phyloP scores from a whole-genome alignment of 2,797 vertebrate species.

The Ceryle rudis region DNA sequence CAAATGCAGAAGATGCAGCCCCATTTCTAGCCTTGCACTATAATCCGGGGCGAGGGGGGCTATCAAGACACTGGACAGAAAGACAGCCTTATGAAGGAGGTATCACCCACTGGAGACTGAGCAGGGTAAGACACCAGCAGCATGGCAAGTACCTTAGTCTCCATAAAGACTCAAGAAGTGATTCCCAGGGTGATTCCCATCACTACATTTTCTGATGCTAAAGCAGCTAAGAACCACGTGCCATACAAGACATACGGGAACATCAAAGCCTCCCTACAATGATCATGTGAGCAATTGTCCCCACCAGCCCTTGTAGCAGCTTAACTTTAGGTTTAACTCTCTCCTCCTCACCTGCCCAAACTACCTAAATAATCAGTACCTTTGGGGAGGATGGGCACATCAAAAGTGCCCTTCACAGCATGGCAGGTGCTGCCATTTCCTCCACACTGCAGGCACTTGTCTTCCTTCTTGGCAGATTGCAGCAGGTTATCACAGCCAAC shows the following conservation, averaged over 20 bases:
- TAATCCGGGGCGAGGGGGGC: background rate
- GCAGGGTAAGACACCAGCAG: background rate
- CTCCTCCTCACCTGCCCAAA: background rate
- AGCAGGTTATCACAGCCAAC: constrained; percentile 93
- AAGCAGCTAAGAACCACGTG: background rate
- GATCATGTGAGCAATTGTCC: background rate
- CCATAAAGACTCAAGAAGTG: background rate
- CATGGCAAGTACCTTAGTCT: background rate
- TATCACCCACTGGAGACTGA: background rate
- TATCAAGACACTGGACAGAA: background rate
- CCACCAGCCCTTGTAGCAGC: background rate
- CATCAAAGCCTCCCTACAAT: background rate
- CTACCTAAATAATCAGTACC: constrained; percentile 76
- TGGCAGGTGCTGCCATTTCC: constrained; percentile 89
- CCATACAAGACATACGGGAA: background rate
- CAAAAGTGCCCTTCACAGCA: constrained; percentile 85
- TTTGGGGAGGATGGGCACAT: constrained; percentile 81
- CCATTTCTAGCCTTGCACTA: background rate
- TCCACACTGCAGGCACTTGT: constrained; percentile 94
- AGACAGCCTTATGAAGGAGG: background rate
- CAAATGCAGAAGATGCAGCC: background rate
- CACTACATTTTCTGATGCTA: background rate
- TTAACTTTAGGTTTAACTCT: background rate
- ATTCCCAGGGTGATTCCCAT: background rate
- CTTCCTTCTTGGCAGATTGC: constrained; percentile 90